Conservation (phyloP, 2,888 invertebrate genomes). For the Aphrophora alni region DNA sequence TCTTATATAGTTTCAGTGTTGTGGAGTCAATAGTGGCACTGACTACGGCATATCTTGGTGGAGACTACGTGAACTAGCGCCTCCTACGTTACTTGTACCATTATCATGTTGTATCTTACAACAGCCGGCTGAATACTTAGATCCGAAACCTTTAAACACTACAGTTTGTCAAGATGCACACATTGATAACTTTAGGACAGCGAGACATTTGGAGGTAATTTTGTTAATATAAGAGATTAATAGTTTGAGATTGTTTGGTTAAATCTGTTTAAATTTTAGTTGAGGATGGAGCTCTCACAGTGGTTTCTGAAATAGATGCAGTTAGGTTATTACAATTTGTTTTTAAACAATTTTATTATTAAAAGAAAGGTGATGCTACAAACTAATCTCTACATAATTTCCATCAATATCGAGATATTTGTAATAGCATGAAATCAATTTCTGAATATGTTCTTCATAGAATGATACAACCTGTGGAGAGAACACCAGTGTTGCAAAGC, state of each 20-base stretch:
- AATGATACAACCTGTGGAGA: too few relatives aligned
- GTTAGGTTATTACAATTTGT: too few relatives aligned
- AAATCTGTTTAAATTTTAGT: background rate
- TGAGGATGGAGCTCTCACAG: too few relatives aligned
- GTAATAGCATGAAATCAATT: too few relatives aligned
- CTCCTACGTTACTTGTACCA: conserved; percentile 60
- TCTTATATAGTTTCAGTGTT: conserved; percentile 72
- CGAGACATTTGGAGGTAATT: conserved; percentile 65
- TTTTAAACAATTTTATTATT: too few relatives aligned
- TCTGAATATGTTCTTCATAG: too few relatives aligned
- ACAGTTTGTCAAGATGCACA: conserved; percentile 73
- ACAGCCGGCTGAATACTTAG: conserved; percentile 65
- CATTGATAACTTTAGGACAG: conserved; percentile 63
- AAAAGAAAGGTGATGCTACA: too few relatives aligned
- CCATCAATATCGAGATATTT: too few relatives aligned
- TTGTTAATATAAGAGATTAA: too few relatives aligned
- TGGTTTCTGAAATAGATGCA: too few relatives aligned
- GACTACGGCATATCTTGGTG: conserved; percentile 84
- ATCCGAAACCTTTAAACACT: conserved; percentile 75
- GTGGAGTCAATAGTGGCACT: conserved; percentile 77
- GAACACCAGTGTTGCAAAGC: too few relatives aligned
- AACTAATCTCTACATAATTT: too few relatives aligned
- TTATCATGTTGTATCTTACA: conserved; percentile 71
- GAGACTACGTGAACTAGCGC: conserved; percentile 74
- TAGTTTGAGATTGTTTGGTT: background rate